Conservation (phyloP, 2,888 invertebrate genomes). For the Bombylius major region DNA sequence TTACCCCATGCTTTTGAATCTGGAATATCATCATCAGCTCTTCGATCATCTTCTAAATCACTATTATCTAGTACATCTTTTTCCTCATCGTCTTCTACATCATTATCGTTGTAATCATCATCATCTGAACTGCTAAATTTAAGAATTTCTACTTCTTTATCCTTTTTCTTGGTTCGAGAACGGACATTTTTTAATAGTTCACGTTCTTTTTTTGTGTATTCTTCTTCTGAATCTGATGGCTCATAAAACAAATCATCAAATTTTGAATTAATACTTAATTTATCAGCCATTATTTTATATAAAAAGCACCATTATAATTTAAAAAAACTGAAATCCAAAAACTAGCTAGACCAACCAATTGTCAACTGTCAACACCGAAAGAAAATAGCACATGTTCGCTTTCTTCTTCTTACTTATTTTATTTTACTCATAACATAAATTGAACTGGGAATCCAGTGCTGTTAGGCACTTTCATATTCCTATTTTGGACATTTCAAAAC, state of each 20-base stretch:
- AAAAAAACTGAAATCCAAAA: no score
- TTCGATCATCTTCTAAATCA: constrained; percentile 65
- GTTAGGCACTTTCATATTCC: no score
- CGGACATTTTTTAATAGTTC: constrained; percentile 47
- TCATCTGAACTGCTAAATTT: constrained; percentile 41
- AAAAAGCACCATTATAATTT: no score
- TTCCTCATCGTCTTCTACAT: constrained; percentile 39
- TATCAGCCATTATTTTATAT: constrained; percentile 19
- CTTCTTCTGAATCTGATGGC: constrained; percentile 58
- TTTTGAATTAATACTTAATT: constrained; percentile 19
- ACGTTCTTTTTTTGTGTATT: constrained; percentile 54
- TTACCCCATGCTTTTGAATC: constrained; percentile 82
- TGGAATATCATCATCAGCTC: constrained; percentile 56
- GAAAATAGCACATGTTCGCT: no score
- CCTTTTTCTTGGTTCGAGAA: constrained; percentile 41
- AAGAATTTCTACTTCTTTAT: constrained; percentile 48
- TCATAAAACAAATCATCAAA: constrained; percentile 42
- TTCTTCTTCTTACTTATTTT: no score
- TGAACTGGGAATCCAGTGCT: no score
- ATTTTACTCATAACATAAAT: no score
- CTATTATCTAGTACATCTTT: constrained; percentile 43
- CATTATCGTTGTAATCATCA: constrained; percentile 38
- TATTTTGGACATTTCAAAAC: no score
- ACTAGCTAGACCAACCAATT: no score
- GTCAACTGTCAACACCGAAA: no score